These are phyloP conservation scores for Timandra comae DNA, from an alignment of 2,888 invertebrate genomes.

Conservation along the genomic window DNA sequence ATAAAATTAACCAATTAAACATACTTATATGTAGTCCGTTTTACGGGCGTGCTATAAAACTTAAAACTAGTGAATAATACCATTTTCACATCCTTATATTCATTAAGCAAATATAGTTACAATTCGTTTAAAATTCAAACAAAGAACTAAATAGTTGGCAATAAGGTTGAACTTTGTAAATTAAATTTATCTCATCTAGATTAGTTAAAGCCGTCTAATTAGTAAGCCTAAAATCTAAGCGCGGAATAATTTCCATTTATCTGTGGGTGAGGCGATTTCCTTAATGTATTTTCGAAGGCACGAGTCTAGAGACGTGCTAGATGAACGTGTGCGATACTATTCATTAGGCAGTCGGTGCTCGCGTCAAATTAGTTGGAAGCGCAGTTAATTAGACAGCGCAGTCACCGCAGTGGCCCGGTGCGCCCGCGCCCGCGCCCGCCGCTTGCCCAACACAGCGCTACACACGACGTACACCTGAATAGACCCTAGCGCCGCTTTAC, in stretches of 20 bases:
- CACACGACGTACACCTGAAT: background rate
- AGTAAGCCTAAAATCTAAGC: constrained; percentile 20
- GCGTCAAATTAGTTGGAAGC: constrained; percentile 70
- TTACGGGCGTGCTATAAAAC: too few relatives aligned
- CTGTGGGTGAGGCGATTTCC: constrained; percentile 45
- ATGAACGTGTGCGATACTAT: constrained; percentile 75
- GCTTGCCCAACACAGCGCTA: too few relatives aligned
- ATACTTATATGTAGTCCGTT: too few relatives aligned
- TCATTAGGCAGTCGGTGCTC: constrained; percentile 65
- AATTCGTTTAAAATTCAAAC: too few relatives aligned
- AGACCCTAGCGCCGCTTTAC: constrained; percentile 17
- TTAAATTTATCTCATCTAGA: background rate
- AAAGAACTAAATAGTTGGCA: too few relatives aligned
- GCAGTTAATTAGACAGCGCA: constrained; percentile 66
- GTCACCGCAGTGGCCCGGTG: constrained; percentile 23
- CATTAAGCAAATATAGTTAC: too few relatives aligned
- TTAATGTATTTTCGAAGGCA: constrained; percentile 44
- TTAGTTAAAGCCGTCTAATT: constrained; percentile 17
- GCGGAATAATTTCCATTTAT: constrained; percentile 49
- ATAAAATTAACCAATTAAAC: too few relatives aligned
- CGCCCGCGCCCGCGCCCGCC: constrained; percentile 13
- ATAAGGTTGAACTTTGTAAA: too few relatives aligned
- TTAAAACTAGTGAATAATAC: too few relatives aligned
- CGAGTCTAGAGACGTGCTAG: constrained; percentile 52
- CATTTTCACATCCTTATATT: too few relatives aligned